A percentile compares a stretch with the other conserved stretches of the same genome.
These are phyloP conservation scores for Astyanax mexicanus DNA, from an alignment of 2,797 vertebrate genomes.

Conservation along the genomic window DNA sequence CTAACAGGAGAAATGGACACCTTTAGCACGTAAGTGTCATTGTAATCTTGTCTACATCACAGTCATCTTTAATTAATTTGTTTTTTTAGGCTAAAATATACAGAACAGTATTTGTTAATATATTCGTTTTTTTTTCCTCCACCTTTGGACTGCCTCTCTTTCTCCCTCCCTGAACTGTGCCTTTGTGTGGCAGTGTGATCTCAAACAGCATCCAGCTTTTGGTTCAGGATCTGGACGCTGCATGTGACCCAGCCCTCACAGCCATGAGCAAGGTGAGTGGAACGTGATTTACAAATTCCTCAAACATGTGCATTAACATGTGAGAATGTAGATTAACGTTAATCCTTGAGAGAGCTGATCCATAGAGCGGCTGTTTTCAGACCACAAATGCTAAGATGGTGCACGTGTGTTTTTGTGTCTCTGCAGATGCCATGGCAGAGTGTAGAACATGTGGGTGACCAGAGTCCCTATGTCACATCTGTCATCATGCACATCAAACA, in stretches of 20 bases:
- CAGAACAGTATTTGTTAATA: no score
- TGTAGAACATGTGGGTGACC: slow-evolving; percentile 97
- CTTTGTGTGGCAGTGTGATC: slow-evolving; percentile 87
- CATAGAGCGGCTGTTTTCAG: neutral
- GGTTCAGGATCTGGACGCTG: slow-evolving; percentile 96
- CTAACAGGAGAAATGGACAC: slow-evolving; percentile 97
- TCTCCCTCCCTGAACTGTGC: no score
- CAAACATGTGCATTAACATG: neutral
- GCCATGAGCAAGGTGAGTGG: slow-evolving; percentile 96
- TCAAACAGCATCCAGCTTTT: slow-evolving; percentile 98
- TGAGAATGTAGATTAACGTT: neutral
- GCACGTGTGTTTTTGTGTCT: slow-evolving; percentile 19
- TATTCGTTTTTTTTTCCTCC: neutral
- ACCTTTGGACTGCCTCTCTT: no score
- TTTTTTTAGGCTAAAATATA: neutral
- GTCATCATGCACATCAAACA: slow-evolving; percentile 98
- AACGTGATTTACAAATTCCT: neutral
- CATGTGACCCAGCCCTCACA: slow-evolving; percentile 95
- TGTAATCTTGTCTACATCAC: neutral
- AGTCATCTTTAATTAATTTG: neutral
- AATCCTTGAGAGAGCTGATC: neutral
- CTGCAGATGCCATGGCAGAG: slow-evolving; percentile 98
- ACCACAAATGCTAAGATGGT: slow-evolving; percentile 11
- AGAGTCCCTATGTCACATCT: slow-evolving; percentile 98
- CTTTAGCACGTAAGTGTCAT: slow-evolving; percentile 90